A percentile compares a stretch with the other conserved stretches of the same genome.
Evolutionary conservation across 1,140 invertebrate genomes (phyloP).

Genomic region (Pseudomyrmex sp.): DNA sequence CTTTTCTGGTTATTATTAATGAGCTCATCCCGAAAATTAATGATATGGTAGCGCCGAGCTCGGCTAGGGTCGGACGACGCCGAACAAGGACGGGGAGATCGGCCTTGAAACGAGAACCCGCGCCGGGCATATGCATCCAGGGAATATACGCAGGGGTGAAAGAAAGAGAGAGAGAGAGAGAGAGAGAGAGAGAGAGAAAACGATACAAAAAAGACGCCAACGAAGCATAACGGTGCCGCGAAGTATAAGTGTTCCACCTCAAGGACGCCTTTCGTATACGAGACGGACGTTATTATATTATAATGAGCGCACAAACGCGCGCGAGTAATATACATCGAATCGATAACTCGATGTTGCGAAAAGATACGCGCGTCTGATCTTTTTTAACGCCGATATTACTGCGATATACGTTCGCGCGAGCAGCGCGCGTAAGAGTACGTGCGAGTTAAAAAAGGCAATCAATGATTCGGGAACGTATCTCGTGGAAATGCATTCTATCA

Average conservation of each 20-base stretch:
- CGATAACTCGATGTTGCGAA: neutral
- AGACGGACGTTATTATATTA: slow-evolving; percentile 41
- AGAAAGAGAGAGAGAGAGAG: too few relatives aligned
- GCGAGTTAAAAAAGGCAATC: slow-evolving; percentile 54
- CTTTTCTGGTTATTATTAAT: slow-evolving; percentile 75
- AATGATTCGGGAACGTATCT: slow-evolving; percentile 54
- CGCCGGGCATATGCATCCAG: slow-evolving; percentile 16
- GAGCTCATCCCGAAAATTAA: slow-evolving; percentile 76
- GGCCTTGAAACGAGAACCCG: slow-evolving; percentile 57
- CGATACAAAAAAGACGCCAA: slow-evolving; percentile 43
- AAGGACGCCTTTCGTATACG: neutral
- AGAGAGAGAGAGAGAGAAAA: too few relatives aligned
- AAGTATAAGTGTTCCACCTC: slow-evolving; percentile 36
- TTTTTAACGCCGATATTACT: neutral
- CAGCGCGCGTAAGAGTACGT: neutral
- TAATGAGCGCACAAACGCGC: slow-evolving; percentile 27
- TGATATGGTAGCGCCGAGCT: slow-evolving; percentile 53
- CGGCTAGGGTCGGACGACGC: slow-evolving; percentile 13
- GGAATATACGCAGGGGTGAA: neutral
- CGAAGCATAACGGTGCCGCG: slow-evolving; percentile 49
- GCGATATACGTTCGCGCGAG: neutral
- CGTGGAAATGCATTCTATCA: slow-evolving; percentile 54
- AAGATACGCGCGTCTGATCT: neutral
- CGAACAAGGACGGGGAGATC: slow-evolving; percentile 49
- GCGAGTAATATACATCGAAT: slow-evolving; percentile 30